Base-by-base conservation (phyloP, 2,888 invertebrate species). In the Shargacucullia verbasci region DNA sequence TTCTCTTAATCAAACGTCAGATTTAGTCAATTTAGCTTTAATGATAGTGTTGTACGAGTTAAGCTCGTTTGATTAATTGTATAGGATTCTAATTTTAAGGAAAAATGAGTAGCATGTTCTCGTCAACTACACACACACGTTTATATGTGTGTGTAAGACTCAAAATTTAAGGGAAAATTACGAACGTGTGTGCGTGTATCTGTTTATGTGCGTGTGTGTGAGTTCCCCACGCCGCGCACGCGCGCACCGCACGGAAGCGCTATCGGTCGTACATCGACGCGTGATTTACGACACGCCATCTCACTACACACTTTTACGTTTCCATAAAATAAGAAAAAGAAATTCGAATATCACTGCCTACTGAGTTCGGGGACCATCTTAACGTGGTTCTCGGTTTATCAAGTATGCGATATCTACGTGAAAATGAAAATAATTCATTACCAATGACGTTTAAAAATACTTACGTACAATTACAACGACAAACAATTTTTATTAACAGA, bases 1-100 rank as follows among this genome's bases (percentile, higher is more conserved):
- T 88, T 89, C 87, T 89, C 89, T 92, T 90, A 91, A 91, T 92
- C 91, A 90, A 90, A 90, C 73, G 92, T 93, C 92, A 82, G 93
- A 92, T 92, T 91, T 91, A 85, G 88, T 86, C 83, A 90, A 88
- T 90, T 91, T 89, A 84, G 80, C 82, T 88, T 84, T 90, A 91
- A 90, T 91, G 87, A 90, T 88, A 88, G 87, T 82, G 83, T 84
- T 85, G 81, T 83, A 80, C 73, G 83, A 81, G 85, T 81, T 92
- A 91, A 92, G 87, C 89, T 84, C 62, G 58, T 70, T 78, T 92
- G 91, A 93, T 91, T 89, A 88, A 93, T 92, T 80, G 75, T 83
- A 83, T 78, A 81, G 0, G 83, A 85, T 84, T 82, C 78, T 75
- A 81, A 84, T 83, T 86, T 83, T 84, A 79, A 81, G 80, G 82